Evolutionary conservation across 1,140 invertebrate genomes (phyloP).

Genomic region (Calosoma granatense): DNA sequence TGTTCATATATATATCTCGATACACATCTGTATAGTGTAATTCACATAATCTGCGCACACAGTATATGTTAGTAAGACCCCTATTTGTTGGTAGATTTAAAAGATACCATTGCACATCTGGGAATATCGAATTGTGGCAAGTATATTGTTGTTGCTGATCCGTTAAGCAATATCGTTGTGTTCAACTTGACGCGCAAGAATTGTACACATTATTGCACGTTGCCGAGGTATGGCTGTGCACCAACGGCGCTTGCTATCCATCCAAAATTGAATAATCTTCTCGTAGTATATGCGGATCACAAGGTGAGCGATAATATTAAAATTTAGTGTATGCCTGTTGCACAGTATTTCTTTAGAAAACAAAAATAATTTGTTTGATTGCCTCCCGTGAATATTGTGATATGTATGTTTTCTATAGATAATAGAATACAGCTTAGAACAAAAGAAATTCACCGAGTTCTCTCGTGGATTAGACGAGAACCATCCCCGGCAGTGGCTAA

Average conservation of each 20-base stretch:
- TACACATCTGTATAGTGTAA: slow-evolving; percentile 4
- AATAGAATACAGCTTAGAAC: slow-evolving; percentile 53
- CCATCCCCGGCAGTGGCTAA: slow-evolving; percentile 37
- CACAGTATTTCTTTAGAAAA: too few relatives aligned
- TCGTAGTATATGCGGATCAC: slow-evolving; percentile 61
- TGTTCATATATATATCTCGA: slow-evolving; percentile 10
- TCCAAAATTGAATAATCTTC: slow-evolving; percentile 39
- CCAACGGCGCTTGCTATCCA: slow-evolving; percentile 57
- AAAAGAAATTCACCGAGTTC: slow-evolving; percentile 45
- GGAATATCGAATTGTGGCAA: slow-evolving; percentile 43
- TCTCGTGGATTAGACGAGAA: slow-evolving; percentile 37
- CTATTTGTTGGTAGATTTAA: slow-evolving; percentile 41
- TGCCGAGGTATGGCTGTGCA: slow-evolving; percentile 54
- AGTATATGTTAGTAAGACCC: too few relatives aligned
- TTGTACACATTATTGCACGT: slow-evolving; percentile 39
- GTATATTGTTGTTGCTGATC: slow-evolving; percentile 52
- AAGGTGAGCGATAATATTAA: slow-evolving; percentile 40
- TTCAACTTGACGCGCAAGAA: slow-evolving; percentile 40
- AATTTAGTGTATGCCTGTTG: slow-evolving; percentile 12
- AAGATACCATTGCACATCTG: slow-evolving; percentile 40
- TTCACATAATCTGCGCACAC: slow-evolving; percentile 16
- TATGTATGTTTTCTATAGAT: slow-evolving; percentile 39
- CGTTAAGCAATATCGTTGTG: slow-evolving; percentile 45
- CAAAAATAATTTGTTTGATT: too few relatives aligned
- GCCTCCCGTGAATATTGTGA: too few relatives aligned